These are phyloP conservation scores for Colius striatus DNA, from an alignment of 2,113 vertebrate genomes.

Conservation along the genomic window DNA sequence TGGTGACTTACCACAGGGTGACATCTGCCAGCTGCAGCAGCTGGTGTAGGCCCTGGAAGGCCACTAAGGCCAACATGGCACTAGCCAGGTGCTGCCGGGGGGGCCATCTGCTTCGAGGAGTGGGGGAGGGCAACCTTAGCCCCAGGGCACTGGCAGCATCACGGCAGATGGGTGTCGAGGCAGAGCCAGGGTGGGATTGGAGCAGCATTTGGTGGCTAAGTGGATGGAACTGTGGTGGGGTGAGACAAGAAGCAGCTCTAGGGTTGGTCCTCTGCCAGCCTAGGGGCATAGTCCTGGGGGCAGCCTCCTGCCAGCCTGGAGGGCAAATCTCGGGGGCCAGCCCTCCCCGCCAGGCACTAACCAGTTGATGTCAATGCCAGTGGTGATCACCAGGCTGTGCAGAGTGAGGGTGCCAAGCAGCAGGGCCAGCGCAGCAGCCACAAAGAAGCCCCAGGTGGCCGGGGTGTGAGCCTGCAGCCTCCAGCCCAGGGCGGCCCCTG, in stretches of 20 bases:
- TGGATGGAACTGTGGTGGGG: conserved; percentile 80
- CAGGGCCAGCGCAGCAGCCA: conserved; percentile 71
- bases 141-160: conserved; percentile 84
- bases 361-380: conserved; percentile 87
- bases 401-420: conserved; percentile 79
- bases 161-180: conserved; percentile 82
- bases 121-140: conserved; percentile 82
- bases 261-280: too few relatives aligned
- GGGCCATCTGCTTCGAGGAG: conserved; percentile 68
- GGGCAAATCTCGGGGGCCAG: neutral
- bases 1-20: conserved; percentile 82
- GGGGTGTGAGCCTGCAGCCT: conserved; percentile 77
- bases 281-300: too few relatives aligned
- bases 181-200: conserved; percentile 82
- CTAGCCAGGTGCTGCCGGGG: conserved; percentile 51
- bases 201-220: conserved; percentile 87
- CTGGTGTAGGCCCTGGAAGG: conserved; percentile 75
- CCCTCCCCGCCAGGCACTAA: conserved; percentile 40
- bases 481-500: conserved; percentile 86
- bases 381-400: conserved; percentile 69
- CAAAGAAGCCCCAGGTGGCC: conserved; percentile 77
- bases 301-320: too few relatives aligned
- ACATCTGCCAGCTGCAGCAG: conserved; percentile 70
- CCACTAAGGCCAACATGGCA: conserved; percentile 70
- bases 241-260: too few relatives aligned